Percentiles rank a stretch among this genome's conserved stretches.
phyloP scores from a whole-genome alignment of 2,113 vertebrate genomes.

The Muntiacus muntjak region DNA sequence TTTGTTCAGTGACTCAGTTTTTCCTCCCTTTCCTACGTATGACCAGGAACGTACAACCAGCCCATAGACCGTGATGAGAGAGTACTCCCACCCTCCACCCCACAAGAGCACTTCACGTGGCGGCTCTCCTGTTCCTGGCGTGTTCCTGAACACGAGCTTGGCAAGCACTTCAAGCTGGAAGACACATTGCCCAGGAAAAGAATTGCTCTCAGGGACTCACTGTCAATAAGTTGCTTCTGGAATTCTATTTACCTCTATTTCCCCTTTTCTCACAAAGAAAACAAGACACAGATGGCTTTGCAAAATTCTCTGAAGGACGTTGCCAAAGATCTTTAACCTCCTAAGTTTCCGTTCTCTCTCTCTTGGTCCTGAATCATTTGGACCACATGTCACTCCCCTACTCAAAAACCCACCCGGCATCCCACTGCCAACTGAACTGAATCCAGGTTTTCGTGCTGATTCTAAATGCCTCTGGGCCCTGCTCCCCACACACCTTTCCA shows the following conservation, averaged over 20 bases:
- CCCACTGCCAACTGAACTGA: not conserved
- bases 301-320: conserved; percentile 16
- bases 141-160: not conserved
- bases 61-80: accelerated
- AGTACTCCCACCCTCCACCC: not conserved
- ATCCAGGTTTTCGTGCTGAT: not conserved
- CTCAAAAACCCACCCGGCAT: not conserved
- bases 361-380: not conserved
- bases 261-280: not conserved
- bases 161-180: not conserved
- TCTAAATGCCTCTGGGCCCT: not conserved
- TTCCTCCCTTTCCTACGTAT: not conserved
- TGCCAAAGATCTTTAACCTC: not conserved
- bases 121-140: not conserved
- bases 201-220: not conserved
- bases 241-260: not conserved
- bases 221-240: not conserved
- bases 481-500: not conserved
- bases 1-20: not conserved
- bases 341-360: not conserved
- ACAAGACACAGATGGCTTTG: conserved; percentile 22
- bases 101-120: not conserved
- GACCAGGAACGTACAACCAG: not conserved
- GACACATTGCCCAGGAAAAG: not conserved
- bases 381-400: not conserved